Conservation (phyloP, 2,797 vertebrate genomes). For the Galago senegalensis region DNA sequence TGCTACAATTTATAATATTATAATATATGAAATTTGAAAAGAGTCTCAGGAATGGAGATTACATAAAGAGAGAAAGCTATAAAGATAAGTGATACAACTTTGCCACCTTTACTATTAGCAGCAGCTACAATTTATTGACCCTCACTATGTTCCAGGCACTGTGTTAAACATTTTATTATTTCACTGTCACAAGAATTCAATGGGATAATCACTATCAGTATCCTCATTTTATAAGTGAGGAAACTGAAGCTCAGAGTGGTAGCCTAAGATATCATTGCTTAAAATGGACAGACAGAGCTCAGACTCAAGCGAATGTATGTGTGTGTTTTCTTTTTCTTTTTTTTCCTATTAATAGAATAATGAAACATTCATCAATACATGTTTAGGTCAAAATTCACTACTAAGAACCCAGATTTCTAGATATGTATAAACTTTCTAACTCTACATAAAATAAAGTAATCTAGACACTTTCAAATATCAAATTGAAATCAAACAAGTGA, state of each 20-base stretch:
- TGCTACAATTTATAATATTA: not conserved
- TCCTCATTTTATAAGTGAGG: not conserved
- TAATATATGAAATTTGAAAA: not conserved
- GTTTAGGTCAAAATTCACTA: not conserved
- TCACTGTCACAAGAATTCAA: not conserved
- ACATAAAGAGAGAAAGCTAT: not conserved
- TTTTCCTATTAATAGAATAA: no score
- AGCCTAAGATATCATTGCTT: not conserved
- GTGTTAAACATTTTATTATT: not conserved
- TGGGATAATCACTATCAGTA: not conserved
- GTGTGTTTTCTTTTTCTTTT: no score
- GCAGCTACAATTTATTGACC: not conserved
- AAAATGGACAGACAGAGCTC: not conserved
- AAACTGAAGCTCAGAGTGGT: not conserved
- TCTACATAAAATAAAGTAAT: slow-evolving; percentile 6
- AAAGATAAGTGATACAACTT: not conserved
- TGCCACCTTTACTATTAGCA: not conserved
- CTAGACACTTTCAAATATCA: not conserved
- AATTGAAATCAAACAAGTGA: slow-evolving; percentile 6
- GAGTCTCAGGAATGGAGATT: not conserved
- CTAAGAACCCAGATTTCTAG: not conserved
- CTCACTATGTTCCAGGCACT: not conserved
- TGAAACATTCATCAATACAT: no score
- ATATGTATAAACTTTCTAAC: not conserved
- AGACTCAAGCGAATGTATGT: not conserved